Percentiles rank a stretch among this genome's conserved stretches.
Evolutionary conservation across 2,888 invertebrate species (phyloP).

Genomic region (Ryuthela nishihirai): DNA sequence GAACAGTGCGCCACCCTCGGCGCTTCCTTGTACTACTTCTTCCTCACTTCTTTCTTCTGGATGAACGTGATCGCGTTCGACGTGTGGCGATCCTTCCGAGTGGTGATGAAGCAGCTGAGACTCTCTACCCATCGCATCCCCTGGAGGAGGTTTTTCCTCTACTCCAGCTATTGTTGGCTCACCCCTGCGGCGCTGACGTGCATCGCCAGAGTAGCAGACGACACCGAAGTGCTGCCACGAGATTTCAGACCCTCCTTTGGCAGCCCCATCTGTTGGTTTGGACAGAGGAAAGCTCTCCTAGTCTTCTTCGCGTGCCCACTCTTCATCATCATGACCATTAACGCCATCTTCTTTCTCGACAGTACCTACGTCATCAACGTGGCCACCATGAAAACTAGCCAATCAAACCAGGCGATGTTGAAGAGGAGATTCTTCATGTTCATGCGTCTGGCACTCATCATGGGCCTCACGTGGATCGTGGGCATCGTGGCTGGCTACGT

Average conservation of each 20-base stretch:
- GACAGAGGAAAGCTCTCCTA: constrained; percentile 54
- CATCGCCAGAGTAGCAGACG: constrained; percentile 48
- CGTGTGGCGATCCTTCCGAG: constrained; percentile 52
- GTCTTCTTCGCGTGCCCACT: constrained; percentile 56
- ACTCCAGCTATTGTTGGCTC: constrained; percentile 53
- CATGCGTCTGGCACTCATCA: constrained; percentile 53
- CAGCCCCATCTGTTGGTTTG: constrained; percentile 55
- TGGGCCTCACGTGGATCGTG: constrained; percentile 55
- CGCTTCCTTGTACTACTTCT: constrained; percentile 36
- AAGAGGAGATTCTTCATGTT: constrained; percentile 46
- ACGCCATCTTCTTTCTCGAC: constrained; percentile 52
- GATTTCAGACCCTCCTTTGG: constrained; percentile 54
- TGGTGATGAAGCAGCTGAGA: constrained; percentile 54
- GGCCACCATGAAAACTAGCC: constrained; percentile 29
- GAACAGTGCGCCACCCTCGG: constrained; percentile 42
- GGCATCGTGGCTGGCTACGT: constrained; percentile 54
- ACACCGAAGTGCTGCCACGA: constrained; percentile 37
- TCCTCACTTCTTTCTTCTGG: constrained; percentile 37
- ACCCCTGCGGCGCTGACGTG: constrained; percentile 50
- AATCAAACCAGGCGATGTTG: constrained; percentile 8
- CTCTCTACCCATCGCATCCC: constrained; percentile 51
- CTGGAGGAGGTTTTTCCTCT: constrained; percentile 51
- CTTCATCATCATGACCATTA: constrained; percentile 51
- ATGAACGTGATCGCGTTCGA: constrained; percentile 37
- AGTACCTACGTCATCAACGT: constrained; percentile 51